Base-by-base conservation (phyloP, 2,113 vertebrate genomes). In the Planiliza haematocheilus region DNA sequence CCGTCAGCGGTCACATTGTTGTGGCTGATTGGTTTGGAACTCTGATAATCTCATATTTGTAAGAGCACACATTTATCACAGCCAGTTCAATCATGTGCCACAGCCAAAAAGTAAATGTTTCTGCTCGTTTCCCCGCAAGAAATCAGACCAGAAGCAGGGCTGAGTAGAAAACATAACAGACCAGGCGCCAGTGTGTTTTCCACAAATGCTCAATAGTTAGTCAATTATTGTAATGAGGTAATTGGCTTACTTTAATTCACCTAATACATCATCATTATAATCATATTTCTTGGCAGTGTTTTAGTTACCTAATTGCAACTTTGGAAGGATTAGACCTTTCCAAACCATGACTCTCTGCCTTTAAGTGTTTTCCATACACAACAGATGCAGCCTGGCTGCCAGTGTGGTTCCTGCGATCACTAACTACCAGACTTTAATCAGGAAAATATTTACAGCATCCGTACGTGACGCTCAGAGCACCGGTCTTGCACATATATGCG, bases 191-290 rank as follows among this genome's bases (percentile, higher is more conserved):
- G 7, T 11, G 18, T 48, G 12, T 69, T 81, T 84, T 24, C 61
- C 58, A 41, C 49, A 71, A 77, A 66, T 53, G 10, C 17, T 53
- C 52, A 70, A 30, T 24, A 13, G 37, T 48, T 69, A 37, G 58
- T 80, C 1, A 1, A 16, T 66, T 58, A 67, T 71, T 75, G 58
- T 21, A 82, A 80, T 82, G 48, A 84, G 55, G 50, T 57, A 62
- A 72, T 36, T 46, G 58, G 34, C 59, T 82, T 1, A 9, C 41
- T 76, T 65, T 78, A 67, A 83, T 71, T 58, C 20, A 17, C 36
- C 53, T 70, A 77, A 85, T 89, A 57, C 38, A 86, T 87, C 83
- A 87, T 84, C 63, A 77, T 90, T 79, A 82, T 64, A 68, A 78
- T 83, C 63, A 50, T 75, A 83, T 71, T 77, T 71, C 46, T 71